Evolutionary conservation across 2,797 vertebrate species (phyloP).

Genomic region (Enteromius mattozi): DNA sequence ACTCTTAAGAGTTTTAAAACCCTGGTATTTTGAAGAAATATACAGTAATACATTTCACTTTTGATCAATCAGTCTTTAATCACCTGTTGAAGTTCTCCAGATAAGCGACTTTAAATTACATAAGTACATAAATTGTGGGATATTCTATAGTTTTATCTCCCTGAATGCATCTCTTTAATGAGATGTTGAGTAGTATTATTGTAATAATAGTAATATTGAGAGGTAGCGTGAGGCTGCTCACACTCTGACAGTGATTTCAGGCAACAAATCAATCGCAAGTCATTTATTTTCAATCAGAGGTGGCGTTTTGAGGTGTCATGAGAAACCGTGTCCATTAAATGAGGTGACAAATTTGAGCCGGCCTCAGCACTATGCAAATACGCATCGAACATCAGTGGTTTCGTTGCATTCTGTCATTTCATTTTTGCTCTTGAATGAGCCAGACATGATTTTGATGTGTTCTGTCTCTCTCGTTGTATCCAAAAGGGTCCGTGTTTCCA

Average conservation of each 20-base stretch:
- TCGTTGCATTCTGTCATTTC: neutral
- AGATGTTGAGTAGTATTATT: neutral
- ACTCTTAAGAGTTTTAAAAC: neutral
- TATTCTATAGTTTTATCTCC: neutral
- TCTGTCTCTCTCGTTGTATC: neutral
- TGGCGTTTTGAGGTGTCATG: neutral
- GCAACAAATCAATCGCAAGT: neutral
- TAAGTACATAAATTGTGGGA: too few species aligned
- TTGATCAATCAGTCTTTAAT: neutral
- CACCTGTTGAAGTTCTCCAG: neutral
- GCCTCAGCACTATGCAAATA: neutral
- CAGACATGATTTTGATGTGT: neutral
- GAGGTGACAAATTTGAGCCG: neutral
- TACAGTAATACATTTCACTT: neutral
- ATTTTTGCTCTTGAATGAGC: neutral
- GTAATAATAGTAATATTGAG: too few species aligned
- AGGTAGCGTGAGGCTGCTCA: neutral
- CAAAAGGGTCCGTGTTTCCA: constrained; percentile 91
- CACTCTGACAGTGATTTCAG: neutral
- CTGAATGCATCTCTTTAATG: neutral
- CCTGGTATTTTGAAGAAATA: neutral
- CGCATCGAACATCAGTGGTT: neutral
- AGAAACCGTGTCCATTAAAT: neutral
- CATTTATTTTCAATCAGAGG: neutral
- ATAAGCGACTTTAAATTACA: neutral